Evolutionary conservation across 2,888 invertebrate genomes (phyloP).

Genomic region (Hedychridium roseum): DNA sequence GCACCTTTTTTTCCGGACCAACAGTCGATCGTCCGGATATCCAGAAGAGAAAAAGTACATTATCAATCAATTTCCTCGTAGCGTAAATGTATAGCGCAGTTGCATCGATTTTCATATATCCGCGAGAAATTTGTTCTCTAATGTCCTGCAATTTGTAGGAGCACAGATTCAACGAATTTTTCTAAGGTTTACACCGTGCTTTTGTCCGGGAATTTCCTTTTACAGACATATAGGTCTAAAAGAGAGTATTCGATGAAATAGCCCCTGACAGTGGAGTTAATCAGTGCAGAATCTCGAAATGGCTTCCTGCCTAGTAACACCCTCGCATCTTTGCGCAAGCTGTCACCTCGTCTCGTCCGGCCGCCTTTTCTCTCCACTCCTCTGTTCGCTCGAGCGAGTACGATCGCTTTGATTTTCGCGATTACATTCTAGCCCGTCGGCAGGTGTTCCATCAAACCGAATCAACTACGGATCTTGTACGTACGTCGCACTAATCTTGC

Average conservation of each 20-base stretch:
- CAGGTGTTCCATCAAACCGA: conserved; percentile 44
- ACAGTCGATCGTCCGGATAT: no score
- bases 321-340: conserved; percentile 47
- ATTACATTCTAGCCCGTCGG: conserved; percentile 56
- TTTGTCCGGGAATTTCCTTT: no score
- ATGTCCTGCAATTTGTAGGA: not conserved
- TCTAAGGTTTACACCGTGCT: no score
- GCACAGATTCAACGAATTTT: not conserved
- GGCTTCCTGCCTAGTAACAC: conserved; percentile 62
- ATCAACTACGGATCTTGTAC: no score
- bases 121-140: not conserved
- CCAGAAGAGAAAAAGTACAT: no score
- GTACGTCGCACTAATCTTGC: conserved; percentile 3
- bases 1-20: not conserved
- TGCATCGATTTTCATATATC: no score
- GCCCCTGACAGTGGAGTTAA: conserved; percentile 41
- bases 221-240: conserved; percentile 12
- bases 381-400: conserved; percentile 40
- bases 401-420: conserved; percentile 56
- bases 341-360: conserved; percentile 45
- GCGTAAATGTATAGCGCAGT: no score
- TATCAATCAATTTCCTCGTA: no score
- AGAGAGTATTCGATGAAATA: conserved; percentile 30
- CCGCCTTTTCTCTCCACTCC: no score
- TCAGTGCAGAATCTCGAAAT: conserved; percentile 54